Evolutionary conservation across 2,113 vertebrate species (phyloP), one percentile per base, ranked within the genome.

Genomic region (Chlamydotis undulata): DNA sequence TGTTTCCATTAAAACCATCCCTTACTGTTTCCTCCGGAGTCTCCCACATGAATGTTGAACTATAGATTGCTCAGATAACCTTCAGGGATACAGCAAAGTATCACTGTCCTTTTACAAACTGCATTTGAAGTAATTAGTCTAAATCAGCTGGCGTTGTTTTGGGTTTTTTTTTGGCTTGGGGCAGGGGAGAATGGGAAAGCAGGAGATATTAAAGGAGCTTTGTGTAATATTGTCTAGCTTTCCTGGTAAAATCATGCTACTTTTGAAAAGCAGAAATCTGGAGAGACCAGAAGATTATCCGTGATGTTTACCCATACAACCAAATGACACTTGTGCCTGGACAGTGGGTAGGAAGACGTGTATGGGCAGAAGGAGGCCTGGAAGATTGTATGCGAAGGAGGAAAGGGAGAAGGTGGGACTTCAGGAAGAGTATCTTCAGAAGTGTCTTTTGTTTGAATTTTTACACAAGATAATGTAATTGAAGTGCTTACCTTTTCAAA

Each of bases 61-160:
- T 87, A 69, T 71, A 89, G 80, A 92, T 93, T 4, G 1, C 73
- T 76, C 35, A 59, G 73, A 89, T 97, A 97, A 98, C 97, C 96
- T 98, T 98, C 95, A 94, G 89, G 89, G 95, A 91, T 43, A 95
- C 43, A 94, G 90, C 63, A 90, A 93, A 94, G 71, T 83, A 87
- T 85, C 63, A 95, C 52, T 25, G 12, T 71, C 83, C 83, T 94
- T 84, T 91, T 90, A 83, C 91, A 96, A 94, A 96, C 70, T 75
- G 74, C 67, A 65, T 97, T 97, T 93, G 70, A 94, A 97, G 83
- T 93, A 94, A 96, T 96, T 96, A 94, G 83, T 86, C 81, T 63
- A 78, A 85, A 83, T 93, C 83, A 94, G 69, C 78, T 56, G 64
- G 49, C 35, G 43, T 55, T 75, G 39, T 55, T 75, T 41, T 12